Conservation (phyloP, 2,113 vertebrate genomes). For the Hemibagrus wyckioides region DNA sequence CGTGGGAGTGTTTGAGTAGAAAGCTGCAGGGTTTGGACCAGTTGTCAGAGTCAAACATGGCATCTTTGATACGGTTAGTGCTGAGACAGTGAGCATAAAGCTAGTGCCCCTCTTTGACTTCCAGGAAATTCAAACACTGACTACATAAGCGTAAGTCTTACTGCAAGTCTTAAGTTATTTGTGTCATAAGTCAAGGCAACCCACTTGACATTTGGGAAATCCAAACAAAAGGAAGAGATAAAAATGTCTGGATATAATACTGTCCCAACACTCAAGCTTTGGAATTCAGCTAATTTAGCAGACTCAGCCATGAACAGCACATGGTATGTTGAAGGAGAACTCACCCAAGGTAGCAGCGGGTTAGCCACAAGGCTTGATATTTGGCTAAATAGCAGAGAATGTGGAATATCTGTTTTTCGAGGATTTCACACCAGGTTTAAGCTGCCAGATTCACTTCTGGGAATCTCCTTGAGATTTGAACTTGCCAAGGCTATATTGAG, state of each 20-base stretch:
- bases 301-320: background rate
- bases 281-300: background rate
- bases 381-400: background rate
- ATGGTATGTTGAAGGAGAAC: background rate
- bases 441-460: background rate
- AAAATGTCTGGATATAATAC: background rate
- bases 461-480: background rate
- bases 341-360: background rate
- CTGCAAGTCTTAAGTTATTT: background rate
- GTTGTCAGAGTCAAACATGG: background rate
- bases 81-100: background rate
- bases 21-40: conserved; percentile 8
- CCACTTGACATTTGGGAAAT: background rate
- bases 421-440: background rate
- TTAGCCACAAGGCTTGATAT: background rate
- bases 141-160: background rate
- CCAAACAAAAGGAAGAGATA: background rate
- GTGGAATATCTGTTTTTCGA: conserved; percentile 4
- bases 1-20: background rate
- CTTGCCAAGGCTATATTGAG: background rate
- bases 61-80: background rate
- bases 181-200: no score
- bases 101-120: background rate
- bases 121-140: background rate
- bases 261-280: background rate